Conservation (phyloP, 2,797 vertebrate genomes). For the Falco concolor region DNA sequence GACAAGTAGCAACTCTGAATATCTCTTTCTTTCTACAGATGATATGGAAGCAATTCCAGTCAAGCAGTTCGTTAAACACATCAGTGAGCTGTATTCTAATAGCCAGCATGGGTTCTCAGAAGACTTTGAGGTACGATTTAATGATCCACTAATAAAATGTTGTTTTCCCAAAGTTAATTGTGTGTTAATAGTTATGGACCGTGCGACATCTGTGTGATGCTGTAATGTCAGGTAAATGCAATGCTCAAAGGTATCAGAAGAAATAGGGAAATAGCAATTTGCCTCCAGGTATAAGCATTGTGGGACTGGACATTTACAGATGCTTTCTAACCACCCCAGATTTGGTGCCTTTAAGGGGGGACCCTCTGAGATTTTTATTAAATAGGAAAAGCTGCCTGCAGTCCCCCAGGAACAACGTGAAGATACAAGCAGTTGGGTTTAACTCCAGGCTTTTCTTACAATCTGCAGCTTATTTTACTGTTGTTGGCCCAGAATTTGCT, state of each 20-base stretch:
- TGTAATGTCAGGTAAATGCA: neutral
- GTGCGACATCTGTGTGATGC: neutral
- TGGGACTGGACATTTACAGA: neutral
- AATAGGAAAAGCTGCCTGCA: neutral
- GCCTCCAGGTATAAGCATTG: neutral
- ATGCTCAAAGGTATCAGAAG: neutral
- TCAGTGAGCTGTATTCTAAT: constrained; percentile 93
- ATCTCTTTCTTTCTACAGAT: constrained; percentile 77
- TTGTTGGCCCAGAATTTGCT: neutral
- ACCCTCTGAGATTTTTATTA: neutral
- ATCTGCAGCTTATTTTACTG: neutral
- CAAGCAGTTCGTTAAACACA: constrained; percentile 94
- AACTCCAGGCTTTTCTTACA: neutral
- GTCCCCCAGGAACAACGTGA: neutral
- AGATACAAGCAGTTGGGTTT: neutral
- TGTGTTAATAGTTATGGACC: neutral
- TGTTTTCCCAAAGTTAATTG: constrained; percentile 32
- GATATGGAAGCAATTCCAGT: constrained; percentile 96
- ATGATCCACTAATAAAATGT: constrained; percentile 9
- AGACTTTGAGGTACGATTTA: constrained; percentile 90
- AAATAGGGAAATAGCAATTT: neutral
- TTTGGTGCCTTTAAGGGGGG: neutral
- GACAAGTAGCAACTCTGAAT: constrained; percentile 20
- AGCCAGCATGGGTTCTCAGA: constrained; percentile 95
- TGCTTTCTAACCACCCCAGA: neutral